These are phyloP conservation scores for Anagrus nilaparvatae DNA, from an alignment of 1,140 invertebrate species.

Conservation along the genomic window DNA sequence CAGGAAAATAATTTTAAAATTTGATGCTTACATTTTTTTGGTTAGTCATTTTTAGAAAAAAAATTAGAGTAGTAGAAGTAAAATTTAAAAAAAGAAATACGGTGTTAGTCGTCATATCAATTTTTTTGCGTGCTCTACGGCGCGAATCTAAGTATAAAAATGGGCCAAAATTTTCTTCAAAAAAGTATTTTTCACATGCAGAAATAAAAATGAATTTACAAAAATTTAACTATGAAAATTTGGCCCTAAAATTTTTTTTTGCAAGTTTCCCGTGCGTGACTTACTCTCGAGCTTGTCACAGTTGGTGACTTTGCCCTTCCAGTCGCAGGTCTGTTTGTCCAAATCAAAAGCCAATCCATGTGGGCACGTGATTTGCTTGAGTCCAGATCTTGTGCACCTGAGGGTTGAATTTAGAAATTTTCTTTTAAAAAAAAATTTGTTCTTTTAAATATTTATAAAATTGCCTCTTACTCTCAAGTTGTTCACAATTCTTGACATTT, in stretches of 20 bases:
- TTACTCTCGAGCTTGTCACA: conserved; percentile 94
- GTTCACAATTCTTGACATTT: conserved; percentile 90
- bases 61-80: too few species aligned
- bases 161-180: too few species aligned
- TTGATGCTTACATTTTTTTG: neutral
- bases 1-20: too few species aligned
- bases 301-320: conserved; percentile 93
- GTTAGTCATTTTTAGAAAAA: too few species aligned
- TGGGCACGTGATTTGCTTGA: conserved; percentile 89
- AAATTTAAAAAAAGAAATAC: conserved; percentile 14
- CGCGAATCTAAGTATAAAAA: conserved; percentile 38
- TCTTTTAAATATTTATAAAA: too few species aligned
- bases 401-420: conserved; percentile 22
- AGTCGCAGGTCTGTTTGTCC: conserved; percentile 94
- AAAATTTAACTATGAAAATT: too few species aligned
- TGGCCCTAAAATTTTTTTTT: too few species aligned
- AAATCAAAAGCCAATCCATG: conserved; percentile 92
- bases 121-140: conserved; percentile 40
- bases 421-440: neutral
- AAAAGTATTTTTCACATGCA: too few species aligned
- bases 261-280: conserved; percentile 44
- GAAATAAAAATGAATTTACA: too few species aligned
- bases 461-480: conserved; percentile 73
- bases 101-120: conserved; percentile 30
- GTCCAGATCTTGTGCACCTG: conserved; percentile 86